phyloP scores from a whole-genome alignment of 2,113 vertebrate species.

The Chaetops frenatus region DNA sequence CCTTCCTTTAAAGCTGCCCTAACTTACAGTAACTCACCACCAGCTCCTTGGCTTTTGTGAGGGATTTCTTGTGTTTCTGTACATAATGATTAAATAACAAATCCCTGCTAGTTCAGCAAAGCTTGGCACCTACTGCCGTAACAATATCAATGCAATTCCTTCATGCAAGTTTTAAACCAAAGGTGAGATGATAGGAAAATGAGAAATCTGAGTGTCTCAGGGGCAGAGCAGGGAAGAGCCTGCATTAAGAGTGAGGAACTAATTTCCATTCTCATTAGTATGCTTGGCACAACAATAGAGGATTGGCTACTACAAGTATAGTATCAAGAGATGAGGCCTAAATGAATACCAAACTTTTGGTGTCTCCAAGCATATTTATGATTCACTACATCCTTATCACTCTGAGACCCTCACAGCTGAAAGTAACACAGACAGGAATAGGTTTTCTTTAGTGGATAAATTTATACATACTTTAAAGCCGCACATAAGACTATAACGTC shows the following conservation, averaged over 20 bases:
- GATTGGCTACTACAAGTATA: background rate
- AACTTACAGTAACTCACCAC: background rate
- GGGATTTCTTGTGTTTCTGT: background rate
- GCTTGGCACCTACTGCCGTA: background rate
- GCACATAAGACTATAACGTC: background rate
- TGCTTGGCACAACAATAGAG: background rate
- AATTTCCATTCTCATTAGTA: background rate
- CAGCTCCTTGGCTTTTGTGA: background rate
- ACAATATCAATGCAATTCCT: background rate
- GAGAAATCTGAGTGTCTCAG: background rate
- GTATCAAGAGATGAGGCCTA: background rate
- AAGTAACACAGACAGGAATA: background rate
- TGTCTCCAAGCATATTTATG: background rate
- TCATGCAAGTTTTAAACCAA: background rate
- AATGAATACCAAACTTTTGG: background rate
- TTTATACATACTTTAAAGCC: background rate
- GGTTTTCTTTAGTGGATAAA: background rate
- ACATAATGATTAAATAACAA: background rate
- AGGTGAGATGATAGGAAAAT: background rate
- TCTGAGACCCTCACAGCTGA: background rate
- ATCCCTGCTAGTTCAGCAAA: background rate
- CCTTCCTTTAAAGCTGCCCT: slow-evolving; percentile 40
- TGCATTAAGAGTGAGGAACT: background rate
- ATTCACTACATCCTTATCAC: background rate
- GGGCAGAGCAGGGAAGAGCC: background rate